A percentile compares a stretch with the other conserved stretches of the same genome.
phyloP scores from a whole-genome alignment of 2,888 invertebrate genomes.

The Anticlea derivata region DNA sequence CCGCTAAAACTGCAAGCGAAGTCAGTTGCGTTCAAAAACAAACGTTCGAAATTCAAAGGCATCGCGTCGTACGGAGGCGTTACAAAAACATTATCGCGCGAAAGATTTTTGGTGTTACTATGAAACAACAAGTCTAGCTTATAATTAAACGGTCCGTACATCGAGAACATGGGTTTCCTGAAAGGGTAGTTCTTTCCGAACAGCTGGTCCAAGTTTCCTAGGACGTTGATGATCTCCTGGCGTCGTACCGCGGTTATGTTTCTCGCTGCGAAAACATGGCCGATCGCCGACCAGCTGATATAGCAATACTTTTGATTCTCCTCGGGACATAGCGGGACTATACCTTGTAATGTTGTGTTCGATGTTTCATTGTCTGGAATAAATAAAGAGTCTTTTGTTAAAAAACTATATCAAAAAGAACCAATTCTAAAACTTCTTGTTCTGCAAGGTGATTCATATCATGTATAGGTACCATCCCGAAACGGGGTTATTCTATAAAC shows the following conservation, averaged over 20 bases:
- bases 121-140: slow-evolving; percentile 87
- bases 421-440: too few relatives aligned
- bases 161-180: slow-evolving; percentile 85
- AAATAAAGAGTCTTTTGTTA: neutral
- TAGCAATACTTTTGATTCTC: slow-evolving; percentile 81
- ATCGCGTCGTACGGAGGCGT: slow-evolving; percentile 65
- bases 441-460: too few relatives aligned
- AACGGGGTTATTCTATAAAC: too few relatives aligned
- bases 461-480: too few relatives aligned
- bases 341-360: slow-evolving; percentile 66
- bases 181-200: slow-evolving; percentile 86
- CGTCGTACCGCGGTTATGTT: slow-evolving; percentile 81
- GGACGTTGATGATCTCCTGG: slow-evolving; percentile 88
- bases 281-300: slow-evolving; percentile 87
- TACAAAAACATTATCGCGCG: slow-evolving; percentile 53
- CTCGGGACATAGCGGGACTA: slow-evolving; percentile 84
- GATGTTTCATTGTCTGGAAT: slow-evolving; percentile 21
- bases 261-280: slow-evolving; percentile 86
- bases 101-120: slow-evolving; percentile 74
- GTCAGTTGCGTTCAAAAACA: slow-evolving; percentile 49
- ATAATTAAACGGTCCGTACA: slow-evolving; percentile 88
- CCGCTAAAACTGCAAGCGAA: slow-evolving; percentile 49
- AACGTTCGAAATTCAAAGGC: slow-evolving; percentile 68
- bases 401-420: too few relatives aligned
- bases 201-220: slow-evolving; percentile 87